Base-by-base conservation (phyloP, 2,797 vertebrate species). In the Danio tinwini region DNA sequence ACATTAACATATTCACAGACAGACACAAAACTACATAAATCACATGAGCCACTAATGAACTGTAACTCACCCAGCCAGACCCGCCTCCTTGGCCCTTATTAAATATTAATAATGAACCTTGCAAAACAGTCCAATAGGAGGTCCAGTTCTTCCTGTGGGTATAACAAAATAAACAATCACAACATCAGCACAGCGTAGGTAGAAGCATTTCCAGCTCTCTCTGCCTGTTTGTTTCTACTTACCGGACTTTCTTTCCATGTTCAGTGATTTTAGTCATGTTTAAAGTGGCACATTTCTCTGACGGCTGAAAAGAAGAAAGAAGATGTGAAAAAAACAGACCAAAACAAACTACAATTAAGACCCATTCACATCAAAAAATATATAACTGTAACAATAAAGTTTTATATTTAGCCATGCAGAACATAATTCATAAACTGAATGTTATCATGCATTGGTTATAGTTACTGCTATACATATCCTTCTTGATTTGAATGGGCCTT, bases 71-170 rank as follows among this genome's bases (percentile, higher is more conserved):
- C 97, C 97, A 99, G 90, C 97, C 94, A 72, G 94, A 94, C 85
- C 95, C 95, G 61, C 94, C 93, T 90, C 95, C 95, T 91, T 97
- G 97, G 69, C 93, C 93, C 94, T 98, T 98, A 75, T 95, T 92
- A 86, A 98, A 98, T 49, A 96, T 90, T 84, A 99, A 74, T 0
- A 92, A 93, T 39, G 93, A 95, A 37, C 96, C 95, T 64, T 97
- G 95, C 56, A 99, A 91, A 19, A 97, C 95, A 0, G 96, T 95
- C 96, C 96, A 99, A 0, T 94, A 96, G 3, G 96, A 96, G 65
- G 94, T 94, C 97, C 97, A 99, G 88, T 96, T 99, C 88, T 99
- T 99, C 83, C 97, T 99, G 90, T 42, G 91, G 88, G 40, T 78
- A 14, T 71, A 0, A 78, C 0, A 49, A 70, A 79, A 53, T 17